Conservation (phyloP, 2,113 vertebrate genomes). For the Phalacrocorax carbo region DNA sequence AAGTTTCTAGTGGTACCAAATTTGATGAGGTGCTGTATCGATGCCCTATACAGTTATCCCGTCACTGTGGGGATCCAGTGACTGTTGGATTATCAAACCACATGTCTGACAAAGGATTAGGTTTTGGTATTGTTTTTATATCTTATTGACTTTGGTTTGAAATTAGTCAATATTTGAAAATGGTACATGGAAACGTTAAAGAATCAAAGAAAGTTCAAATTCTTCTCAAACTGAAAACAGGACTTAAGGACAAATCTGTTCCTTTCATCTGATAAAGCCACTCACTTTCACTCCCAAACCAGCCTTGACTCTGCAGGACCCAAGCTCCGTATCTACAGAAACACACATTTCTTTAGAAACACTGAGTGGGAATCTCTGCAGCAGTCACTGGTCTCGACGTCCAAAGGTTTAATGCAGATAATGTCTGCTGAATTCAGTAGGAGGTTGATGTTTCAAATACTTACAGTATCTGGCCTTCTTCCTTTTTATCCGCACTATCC, state of each 20-base stretch:
- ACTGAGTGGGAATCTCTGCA: background rate
- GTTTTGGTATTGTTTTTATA: background rate
- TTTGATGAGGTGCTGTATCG: background rate
- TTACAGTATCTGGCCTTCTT: background rate
- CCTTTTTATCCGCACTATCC: background rate
- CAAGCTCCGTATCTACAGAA: background rate
- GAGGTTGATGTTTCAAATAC: background rate
- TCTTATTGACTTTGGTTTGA: background rate
- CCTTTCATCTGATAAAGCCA: background rate
- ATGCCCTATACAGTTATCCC: background rate
- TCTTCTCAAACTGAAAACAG: background rate
- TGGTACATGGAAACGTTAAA: background rate
- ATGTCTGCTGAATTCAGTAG: background rate
- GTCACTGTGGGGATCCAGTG: background rate
- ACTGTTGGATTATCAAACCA: background rate
- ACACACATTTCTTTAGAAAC: background rate
- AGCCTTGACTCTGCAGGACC: fast-evolving
- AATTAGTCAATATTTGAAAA: background rate
- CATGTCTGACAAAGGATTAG: background rate
- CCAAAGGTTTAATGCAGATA: background rate
- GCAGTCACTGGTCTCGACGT: background rate
- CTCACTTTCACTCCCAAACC: background rate
- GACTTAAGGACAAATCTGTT: background rate
- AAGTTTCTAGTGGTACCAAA: background rate
- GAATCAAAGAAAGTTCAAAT: background rate